These are phyloP conservation scores for Azemiops feae DNA, from an alignment of 2,113 vertebrate species.

Conservation along the genomic window DNA sequence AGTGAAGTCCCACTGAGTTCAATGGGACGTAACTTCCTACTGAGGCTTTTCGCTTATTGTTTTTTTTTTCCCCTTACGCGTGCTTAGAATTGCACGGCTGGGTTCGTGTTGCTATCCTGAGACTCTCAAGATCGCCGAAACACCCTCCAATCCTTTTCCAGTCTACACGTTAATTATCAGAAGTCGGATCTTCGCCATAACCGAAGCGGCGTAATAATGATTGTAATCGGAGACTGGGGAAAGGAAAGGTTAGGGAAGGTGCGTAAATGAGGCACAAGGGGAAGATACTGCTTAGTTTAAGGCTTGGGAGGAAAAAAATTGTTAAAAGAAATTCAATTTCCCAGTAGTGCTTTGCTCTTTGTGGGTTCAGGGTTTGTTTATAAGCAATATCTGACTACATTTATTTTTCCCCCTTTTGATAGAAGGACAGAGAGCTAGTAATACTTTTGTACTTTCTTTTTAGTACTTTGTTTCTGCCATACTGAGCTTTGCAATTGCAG, in stretches of 20 bases:
- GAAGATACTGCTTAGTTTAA: background rate
- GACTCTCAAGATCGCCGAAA: background rate
- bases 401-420: background rate
- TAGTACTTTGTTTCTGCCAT: background rate
- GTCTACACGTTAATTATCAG: background rate
- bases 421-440: background rate
- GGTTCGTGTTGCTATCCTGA: background rate
- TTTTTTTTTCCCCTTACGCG: background rate
- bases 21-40: background rate
- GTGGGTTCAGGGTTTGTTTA: background rate
- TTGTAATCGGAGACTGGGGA: background rate
- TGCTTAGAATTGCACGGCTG: background rate
- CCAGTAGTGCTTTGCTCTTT: background rate
- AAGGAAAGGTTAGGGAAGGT: background rate
- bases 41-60: background rate
- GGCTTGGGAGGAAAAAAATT: background rate
- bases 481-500: background rate
- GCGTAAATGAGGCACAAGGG: background rate
- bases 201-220: background rate
- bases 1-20: constrained; percentile 6
- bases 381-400: background rate
- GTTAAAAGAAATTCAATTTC: background rate
- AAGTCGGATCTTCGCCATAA: background rate
- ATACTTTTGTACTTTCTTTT: background rate
- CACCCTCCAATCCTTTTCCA: background rate